These are phyloP conservation scores for Zosterops pallidus DNA, from an alignment of 2,113 vertebrate species.

Conservation along the genomic window DNA sequence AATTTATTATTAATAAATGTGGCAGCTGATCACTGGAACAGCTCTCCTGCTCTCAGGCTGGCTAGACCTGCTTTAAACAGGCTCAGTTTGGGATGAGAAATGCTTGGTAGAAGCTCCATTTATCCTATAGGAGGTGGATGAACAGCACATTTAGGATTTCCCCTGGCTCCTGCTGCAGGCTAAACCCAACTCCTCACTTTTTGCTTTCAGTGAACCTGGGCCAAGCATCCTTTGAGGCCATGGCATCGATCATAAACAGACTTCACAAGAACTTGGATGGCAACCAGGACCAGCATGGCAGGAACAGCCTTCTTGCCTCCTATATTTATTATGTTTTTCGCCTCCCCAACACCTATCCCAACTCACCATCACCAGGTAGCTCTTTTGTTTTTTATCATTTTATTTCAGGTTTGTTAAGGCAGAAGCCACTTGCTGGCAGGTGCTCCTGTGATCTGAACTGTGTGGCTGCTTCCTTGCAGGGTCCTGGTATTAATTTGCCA, in stretches of 20 bases:
- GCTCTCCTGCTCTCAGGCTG: background rate
- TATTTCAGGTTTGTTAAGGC: background rate
- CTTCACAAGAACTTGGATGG: slow-evolving; percentile 96
- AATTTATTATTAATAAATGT: background rate
- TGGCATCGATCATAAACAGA: slow-evolving; percentile 96
- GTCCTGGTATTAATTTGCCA: background rate
- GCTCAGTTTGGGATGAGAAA: background rate
- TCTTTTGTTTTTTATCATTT: background rate
- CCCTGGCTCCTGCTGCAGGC: background rate
- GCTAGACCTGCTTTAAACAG: background rate
- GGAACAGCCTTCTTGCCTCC: slow-evolving; percentile 94
- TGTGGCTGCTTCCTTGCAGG: background rate
- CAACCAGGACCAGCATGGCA: slow-evolving; percentile 95
- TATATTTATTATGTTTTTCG: slow-evolving; percentile 97
- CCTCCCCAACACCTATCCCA: slow-evolving; percentile 90
- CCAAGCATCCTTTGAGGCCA: slow-evolving; percentile 95
- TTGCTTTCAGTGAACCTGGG: slow-evolving; percentile 89
- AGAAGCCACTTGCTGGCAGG: background rate
- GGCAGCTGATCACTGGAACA: background rate
- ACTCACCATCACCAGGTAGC: slow-evolving; percentile 91
- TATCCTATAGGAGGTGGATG: background rate
- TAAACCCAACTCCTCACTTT: background rate
- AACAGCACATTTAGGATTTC: background rate
- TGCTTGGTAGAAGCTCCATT: background rate
- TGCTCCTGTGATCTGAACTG: background rate